A percentile compares a stretch with the other conserved stretches of the same genome.
phyloP scores from a whole-genome alignment of 2,888 invertebrate genomes.

The Lasioglossum zephyrum region DNA sequence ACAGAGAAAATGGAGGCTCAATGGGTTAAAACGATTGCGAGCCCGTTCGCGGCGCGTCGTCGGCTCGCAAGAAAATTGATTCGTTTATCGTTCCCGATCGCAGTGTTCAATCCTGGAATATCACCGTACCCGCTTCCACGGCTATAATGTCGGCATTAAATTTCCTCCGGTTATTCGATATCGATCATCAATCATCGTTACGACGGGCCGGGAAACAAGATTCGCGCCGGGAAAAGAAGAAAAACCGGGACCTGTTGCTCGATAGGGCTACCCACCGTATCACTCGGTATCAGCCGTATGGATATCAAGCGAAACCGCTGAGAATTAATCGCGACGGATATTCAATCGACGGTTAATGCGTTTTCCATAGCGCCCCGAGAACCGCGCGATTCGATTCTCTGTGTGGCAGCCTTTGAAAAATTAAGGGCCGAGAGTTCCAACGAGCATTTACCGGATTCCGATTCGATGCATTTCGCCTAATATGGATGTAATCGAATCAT shows the following conservation, averaged over 20 bases:
- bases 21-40: neutral
- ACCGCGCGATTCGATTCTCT: neutral
- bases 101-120: conserved; percentile 32
- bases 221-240: conserved; percentile 36
- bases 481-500: neutral
- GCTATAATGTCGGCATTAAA: conserved; percentile 50
- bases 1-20: neutral
- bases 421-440: neutral
- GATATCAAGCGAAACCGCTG: conserved; percentile 20
- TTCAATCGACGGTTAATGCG: neutral
- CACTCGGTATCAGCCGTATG: conserved; percentile 24
- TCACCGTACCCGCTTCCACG: neutral
- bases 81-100: conserved; percentile 29
- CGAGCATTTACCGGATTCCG: neutral
- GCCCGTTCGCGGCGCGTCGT: neutral
- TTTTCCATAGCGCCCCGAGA: neutral
- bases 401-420: neutral
- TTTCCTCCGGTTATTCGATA: conserved; percentile 46
- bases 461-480: neutral
- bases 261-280: conserved; percentile 53
- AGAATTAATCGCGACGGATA: conserved; percentile 22
- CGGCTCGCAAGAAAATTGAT: conserved; percentile 22
- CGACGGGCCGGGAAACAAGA: conserved; percentile 1
- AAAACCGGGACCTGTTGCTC: conserved; percentile 67
- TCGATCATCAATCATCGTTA: conserved; percentile 61